Conservation (phyloP, 1,140 invertebrate species). For the Heterodera schachtii region DNA sequence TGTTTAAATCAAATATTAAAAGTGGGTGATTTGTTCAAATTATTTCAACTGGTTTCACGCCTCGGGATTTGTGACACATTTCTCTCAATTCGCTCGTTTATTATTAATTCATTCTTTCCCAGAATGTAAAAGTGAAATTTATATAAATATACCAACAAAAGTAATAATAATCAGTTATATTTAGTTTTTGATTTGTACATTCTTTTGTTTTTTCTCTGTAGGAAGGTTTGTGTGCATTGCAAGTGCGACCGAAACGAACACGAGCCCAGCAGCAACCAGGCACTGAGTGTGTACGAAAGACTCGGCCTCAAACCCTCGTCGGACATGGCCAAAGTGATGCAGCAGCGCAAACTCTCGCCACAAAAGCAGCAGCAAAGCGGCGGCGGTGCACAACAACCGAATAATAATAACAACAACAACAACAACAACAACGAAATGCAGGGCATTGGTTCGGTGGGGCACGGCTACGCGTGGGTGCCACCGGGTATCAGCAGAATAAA, state of each 20-base stretch:
- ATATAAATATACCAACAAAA: too few species aligned
- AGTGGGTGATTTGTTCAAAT: too few species aligned
- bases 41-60: background rate
- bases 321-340: constrained; percentile 43
- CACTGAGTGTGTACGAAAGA: constrained; percentile 63
- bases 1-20: too few species aligned
- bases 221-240: constrained; percentile 66
- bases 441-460: constrained; percentile 58
- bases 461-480: constrained; percentile 65
- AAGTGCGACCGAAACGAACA: constrained; percentile 64
- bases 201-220: constrained; percentile 31
- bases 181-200: too few species aligned
- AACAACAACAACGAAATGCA: constrained; percentile 24
- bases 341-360: constrained; percentile 39
- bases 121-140: too few species aligned
- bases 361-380: constrained; percentile 28
- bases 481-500: constrained; percentile 59
- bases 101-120: background rate
- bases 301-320: constrained; percentile 61
- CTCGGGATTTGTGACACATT: background rate
- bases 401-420: constrained; percentile 33
- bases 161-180: too few species aligned
- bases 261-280: constrained; percentile 57
- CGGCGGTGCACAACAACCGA: constrained; percentile 14
- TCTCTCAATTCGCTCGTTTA: background rate